These are phyloP conservation scores for Notodonta dromedarius DNA, from an alignment of 2,888 invertebrate species.

Conservation along the genomic window DNA sequence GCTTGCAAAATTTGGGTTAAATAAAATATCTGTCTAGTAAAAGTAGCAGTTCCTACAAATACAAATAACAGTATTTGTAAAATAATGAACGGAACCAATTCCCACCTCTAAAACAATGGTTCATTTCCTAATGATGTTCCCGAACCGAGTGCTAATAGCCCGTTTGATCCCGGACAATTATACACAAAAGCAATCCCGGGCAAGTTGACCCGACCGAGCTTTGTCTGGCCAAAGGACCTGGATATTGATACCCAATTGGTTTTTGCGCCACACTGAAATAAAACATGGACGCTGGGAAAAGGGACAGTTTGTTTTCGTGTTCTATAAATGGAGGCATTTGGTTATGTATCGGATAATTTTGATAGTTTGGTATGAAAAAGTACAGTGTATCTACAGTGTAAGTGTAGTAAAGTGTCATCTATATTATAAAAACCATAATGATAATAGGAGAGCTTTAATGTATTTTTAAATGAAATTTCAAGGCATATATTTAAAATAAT, in stretches of 20 bases:
- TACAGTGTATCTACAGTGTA: no score
- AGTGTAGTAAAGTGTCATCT: no score
- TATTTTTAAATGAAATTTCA: no score
- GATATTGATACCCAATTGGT: constrained; percentile 5
- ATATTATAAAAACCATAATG: no score
- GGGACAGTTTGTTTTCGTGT: background rate
- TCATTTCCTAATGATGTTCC: constrained; percentile 19
- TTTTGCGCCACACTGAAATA: background rate
- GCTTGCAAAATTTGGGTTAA: background rate
- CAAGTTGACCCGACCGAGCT: background rate
- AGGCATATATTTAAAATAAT: no score
- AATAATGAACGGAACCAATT: background rate
- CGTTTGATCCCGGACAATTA: constrained; percentile 14
- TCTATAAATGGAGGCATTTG: background rate
- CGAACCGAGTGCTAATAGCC: constrained; percentile 13
- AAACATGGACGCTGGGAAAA: background rate
- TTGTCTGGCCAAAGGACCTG: background rate
- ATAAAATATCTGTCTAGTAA: background rate
- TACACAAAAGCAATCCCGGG: constrained; percentile 13
- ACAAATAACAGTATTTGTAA: background rate
- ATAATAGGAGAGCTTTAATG: no score
- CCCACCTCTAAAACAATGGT: constrained; percentile 11
- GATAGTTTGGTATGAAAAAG: no score
- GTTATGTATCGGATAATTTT: background rate
- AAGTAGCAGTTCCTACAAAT: background rate